A percentile compares a stretch with the other conserved stretches of the same genome.
Evolutionary conservation across 1,140 invertebrate species (phyloP).

Genomic region (Bradysia coprophila): DNA sequence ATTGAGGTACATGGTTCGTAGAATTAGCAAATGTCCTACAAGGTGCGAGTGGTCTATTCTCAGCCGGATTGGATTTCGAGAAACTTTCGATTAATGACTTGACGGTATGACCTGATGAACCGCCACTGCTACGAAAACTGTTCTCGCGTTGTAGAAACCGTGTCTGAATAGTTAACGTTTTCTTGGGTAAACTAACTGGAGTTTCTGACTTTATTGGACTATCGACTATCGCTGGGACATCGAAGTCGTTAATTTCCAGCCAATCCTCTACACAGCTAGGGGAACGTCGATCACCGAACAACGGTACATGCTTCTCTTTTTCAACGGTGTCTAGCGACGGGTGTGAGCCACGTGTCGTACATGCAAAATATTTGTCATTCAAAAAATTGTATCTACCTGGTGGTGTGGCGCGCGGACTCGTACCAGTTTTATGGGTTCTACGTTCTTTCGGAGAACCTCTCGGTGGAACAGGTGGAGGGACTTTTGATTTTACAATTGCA

Average conservation of each 20-base stretch:
- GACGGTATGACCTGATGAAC: constrained; percentile 13
- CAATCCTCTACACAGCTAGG: constrained; percentile 22
- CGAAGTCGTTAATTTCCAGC: constrained; percentile 19
- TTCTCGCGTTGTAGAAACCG: constrained; percentile 8
- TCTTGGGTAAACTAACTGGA: not conserved
- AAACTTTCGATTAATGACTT: not conserved
- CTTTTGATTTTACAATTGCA: constrained; percentile 31
- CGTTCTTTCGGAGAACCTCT: constrained; percentile 49
- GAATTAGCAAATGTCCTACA: too few species aligned
- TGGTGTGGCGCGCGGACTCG: not conserved
- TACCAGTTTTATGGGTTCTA: not conserved
- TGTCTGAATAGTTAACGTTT: not conserved
- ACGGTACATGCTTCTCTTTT: not conserved
- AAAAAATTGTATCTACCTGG: constrained; percentile 2
- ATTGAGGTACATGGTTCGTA: not conserved
- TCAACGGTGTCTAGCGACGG: not conserved
- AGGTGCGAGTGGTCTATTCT: too few species aligned
- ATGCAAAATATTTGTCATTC: constrained; percentile 1
- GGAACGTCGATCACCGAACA: constrained; percentile 14
- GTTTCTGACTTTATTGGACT: not conserved
- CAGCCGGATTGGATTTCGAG: not conserved
- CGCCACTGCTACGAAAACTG: constrained; percentile 14
- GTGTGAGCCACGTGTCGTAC: not conserved
- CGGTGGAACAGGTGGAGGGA: constrained; percentile 64
- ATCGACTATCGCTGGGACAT: not conserved